Evolutionary conservation across 2,888 invertebrate species (phyloP).

Genomic region (Lochmaea capreae): DNA sequence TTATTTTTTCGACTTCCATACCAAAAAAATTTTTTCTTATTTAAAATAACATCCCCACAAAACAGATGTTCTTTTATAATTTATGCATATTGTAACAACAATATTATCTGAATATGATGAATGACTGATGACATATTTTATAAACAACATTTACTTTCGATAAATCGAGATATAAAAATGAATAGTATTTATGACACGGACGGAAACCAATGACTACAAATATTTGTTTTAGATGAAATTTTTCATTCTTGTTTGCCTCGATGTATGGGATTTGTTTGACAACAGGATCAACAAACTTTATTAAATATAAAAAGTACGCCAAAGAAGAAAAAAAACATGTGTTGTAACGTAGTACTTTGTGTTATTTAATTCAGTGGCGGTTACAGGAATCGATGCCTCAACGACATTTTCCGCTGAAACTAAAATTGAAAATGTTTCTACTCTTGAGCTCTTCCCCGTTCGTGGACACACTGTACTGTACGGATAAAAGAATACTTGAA

Average conservation of each 20-base stretch:
- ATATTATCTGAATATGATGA: slow-evolving; percentile 32
- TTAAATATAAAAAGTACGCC: not conserved
- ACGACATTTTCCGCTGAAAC: no score
- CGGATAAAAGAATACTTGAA: not conserved
- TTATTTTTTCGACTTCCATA: not conserved
- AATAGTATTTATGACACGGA: slow-evolving; percentile 26
- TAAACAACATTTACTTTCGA: slow-evolving; percentile 35
- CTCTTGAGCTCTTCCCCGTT: no score
- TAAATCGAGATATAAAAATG: slow-evolving; percentile 28
- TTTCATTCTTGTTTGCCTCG: slow-evolving; percentile 32
- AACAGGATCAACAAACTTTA: slow-evolving; percentile 35
- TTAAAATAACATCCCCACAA: not conserved
- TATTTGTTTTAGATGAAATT: slow-evolving; percentile 33
- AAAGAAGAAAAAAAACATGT: slow-evolving; percentile 9
- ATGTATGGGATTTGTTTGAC: slow-evolving; percentile 32
- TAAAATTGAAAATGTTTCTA: no score
- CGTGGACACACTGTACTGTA: no score
- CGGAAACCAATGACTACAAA: slow-evolving; percentile 28
- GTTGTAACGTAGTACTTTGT: not conserved
- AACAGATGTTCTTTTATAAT: slow-evolving; percentile 34
- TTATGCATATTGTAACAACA: slow-evolving; percentile 30
- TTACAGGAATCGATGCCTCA: not conserved
- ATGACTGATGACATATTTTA: slow-evolving; percentile 32
- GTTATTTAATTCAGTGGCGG: not conserved
- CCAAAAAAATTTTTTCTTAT: not conserved